Percentiles rank a stretch among this genome's conserved stretches.
phyloP scores from a whole-genome alignment of 2,113 vertebrate species.

The Eurypyga helias region DNA sequence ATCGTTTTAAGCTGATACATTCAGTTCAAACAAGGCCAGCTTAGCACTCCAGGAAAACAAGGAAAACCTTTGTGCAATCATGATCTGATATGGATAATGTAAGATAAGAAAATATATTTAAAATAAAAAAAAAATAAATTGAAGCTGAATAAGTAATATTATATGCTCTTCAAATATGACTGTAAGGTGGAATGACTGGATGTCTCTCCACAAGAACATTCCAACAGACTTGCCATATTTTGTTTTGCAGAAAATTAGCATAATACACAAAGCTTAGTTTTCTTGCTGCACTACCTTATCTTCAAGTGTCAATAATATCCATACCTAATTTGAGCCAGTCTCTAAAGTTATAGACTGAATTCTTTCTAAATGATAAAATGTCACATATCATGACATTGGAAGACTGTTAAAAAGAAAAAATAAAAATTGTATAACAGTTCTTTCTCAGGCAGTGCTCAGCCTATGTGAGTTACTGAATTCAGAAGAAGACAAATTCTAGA shows the following conservation, averaged over 20 bases:
- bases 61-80: background rate
- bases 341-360: background rate
- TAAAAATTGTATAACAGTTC: background rate
- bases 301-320: background rate
- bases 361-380: constrained; percentile 11
- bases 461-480: background rate
- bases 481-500: background rate
- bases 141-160: background rate
- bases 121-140: background rate
- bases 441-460: background rate
- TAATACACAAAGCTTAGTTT: background rate
- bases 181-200: background rate
- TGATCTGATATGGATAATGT: background rate
- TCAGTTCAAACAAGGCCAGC: background rate
- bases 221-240: background rate
- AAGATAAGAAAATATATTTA: background rate
- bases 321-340: background rate
- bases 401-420: background rate
- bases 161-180: background rate
- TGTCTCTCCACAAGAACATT: background rate
- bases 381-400: background rate
- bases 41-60: background rate
- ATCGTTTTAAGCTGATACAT: background rate
- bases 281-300: background rate
- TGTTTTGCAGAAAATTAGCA: background rate